Evolutionary conservation across 1,140 invertebrate genomes (phyloP).

Genomic region (Drosophila lini): DNA sequence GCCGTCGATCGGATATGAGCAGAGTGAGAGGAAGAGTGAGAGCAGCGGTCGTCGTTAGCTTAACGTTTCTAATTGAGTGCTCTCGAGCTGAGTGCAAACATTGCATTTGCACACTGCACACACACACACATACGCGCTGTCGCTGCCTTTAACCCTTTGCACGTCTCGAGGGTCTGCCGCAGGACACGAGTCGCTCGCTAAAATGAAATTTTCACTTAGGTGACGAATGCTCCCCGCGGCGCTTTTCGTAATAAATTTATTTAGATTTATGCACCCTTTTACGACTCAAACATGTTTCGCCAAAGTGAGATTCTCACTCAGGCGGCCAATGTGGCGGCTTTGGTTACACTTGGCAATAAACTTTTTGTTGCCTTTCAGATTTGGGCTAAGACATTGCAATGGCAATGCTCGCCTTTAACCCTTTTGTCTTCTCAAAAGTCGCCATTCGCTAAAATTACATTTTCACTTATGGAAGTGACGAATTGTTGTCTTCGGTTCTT

Average conservation of each 20-base stretch:
- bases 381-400: constrained; percentile 13
- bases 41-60: constrained; percentile 25
- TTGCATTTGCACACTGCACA: constrained; percentile 30
- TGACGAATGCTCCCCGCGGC: constrained; percentile 19
- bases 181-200: constrained; percentile 13
- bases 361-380: constrained; percentile 18
- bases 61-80: constrained; percentile 53
- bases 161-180: constrained; percentile 18
- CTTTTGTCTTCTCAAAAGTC: neutral
- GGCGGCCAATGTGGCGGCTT: constrained; percentile 19
- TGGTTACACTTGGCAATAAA: constrained; percentile 17
- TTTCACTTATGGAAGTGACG: constrained; percentile 4
- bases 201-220: constrained; percentile 23
- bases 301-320: constrained; percentile 19
- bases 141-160: constrained; percentile 28
- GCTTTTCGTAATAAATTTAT: constrained; percentile 23
- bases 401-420: neutral
- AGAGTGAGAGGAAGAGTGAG: constrained; percentile 5
- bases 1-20: constrained; percentile 21
- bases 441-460: constrained; percentile 1
- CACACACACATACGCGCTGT: neutral
- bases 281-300: constrained; percentile 20
- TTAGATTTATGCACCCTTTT: constrained; percentile 24
- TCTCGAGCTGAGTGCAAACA: constrained; percentile 45
- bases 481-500: neutral